Percentiles rank a stretch among this genome's conserved stretches.
phyloP scores from a whole-genome alignment of 2,797 vertebrate genomes.

The Acestrorhynchus altus region DNA sequence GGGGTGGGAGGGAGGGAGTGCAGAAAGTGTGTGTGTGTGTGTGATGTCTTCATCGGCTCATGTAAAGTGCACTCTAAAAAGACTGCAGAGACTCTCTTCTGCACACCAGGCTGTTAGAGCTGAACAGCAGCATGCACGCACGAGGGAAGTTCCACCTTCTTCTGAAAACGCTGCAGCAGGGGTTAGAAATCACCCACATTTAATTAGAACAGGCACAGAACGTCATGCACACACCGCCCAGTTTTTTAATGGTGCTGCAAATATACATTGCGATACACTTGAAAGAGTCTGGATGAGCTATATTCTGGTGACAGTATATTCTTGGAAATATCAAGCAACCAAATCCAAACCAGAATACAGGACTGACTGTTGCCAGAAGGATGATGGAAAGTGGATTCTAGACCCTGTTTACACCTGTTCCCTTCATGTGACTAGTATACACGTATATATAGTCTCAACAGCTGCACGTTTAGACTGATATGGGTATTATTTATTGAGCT shows the following conservation, averaged over 20 bases:
- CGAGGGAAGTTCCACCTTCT: slow-evolving; percentile 7
- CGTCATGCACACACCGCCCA: too few relatives aligned
- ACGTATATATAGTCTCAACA: too few relatives aligned
- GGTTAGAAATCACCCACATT: not conserved
- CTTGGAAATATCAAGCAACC: not conserved
- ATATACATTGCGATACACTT: too few relatives aligned
- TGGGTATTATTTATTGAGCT: too few relatives aligned
- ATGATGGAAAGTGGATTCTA: not conserved
- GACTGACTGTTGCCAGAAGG: not conserved
- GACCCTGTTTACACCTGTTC: too few relatives aligned
- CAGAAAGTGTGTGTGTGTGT: slow-evolving; percentile 44
- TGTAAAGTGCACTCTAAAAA: slow-evolving; percentile 48
- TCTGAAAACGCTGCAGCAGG: not conserved
- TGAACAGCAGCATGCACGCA: not conserved
- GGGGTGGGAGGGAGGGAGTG: slow-evolving; percentile 33
- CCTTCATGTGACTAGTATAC: too few relatives aligned
- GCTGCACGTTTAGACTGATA: too few relatives aligned
- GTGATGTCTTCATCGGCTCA: slow-evolving; percentile 51
- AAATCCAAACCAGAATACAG: not conserved
- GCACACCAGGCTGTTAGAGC: slow-evolving; percentile 18
- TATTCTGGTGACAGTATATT: too few relatives aligned
- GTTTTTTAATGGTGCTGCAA: not conserved
- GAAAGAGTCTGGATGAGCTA: too few relatives aligned
- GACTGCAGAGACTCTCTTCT: slow-evolving; percentile 25
- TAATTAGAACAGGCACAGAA: not conserved